phyloP scores from a whole-genome alignment of 2,797 vertebrate genomes.

The Chanos chanos region DNA sequence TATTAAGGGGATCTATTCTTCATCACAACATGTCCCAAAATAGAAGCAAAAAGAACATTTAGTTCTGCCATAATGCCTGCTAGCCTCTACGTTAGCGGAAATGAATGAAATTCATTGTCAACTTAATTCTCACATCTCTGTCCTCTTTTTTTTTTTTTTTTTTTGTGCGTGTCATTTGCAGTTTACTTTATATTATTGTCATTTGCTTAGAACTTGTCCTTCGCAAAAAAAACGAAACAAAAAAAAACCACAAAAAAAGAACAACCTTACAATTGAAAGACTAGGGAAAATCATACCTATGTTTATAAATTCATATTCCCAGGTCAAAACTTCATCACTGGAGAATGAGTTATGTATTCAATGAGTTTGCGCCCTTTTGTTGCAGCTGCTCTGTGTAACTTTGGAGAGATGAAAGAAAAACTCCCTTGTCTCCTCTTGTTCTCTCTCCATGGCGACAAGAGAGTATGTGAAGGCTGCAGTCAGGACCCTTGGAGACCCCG shows the following conservation, averaged over 20 bases:
- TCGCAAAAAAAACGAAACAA: too few species aligned
- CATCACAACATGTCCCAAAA: constrained; percentile 36
- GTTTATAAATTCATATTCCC: background rate
- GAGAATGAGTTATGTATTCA: background rate
- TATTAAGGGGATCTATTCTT: constrained; percentile 27
- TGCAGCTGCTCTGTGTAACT: constrained; percentile 8
- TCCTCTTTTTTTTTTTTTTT: too few species aligned
- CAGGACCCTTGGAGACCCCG: constrained; percentile 7
- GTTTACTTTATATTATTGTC: too few species aligned
- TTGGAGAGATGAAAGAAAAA: constrained; percentile 27
- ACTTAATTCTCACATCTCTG: constrained; percentile 11
- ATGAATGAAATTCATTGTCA: constrained; percentile 28
- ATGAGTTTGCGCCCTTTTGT: constrained; percentile 1
- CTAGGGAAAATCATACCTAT: background rate
- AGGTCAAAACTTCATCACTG: background rate
- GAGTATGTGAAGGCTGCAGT: constrained; percentile 9
- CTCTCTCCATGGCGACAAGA: background rate
- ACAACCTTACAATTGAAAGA: background rate
- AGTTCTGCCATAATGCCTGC: background rate
- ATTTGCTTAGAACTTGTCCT: too few species aligned
- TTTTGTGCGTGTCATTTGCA: too few species aligned
- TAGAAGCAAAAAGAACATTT: background rate
- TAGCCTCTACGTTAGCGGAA: background rate
- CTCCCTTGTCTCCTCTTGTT: background rate
- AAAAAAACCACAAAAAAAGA: too few species aligned